Percentiles rank a stretch among this genome's conserved stretches.
Conservation (phyloP, 2,888 invertebrate species). For the Mactromeris polynyma region DNA sequence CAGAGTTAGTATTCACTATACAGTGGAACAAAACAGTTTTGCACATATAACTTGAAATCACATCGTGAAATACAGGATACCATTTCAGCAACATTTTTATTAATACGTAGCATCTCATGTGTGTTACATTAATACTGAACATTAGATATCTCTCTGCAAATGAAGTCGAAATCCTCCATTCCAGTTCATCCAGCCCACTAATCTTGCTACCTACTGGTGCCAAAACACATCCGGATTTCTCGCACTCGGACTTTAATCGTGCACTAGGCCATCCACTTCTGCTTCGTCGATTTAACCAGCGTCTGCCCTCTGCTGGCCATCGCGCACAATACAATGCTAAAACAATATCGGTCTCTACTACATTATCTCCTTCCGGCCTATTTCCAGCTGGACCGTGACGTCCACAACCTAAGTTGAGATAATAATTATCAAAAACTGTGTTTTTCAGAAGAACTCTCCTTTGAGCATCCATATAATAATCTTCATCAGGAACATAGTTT, state of each 20-base stretch:
- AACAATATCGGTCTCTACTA: not conserved
- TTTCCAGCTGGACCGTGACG: not conserved
- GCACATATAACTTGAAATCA: not conserved
- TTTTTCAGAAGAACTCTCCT: conserved; percentile 6
- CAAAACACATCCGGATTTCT: not conserved
- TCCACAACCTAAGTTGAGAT: not conserved
- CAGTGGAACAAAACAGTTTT: not conserved
- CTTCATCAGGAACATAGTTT: not conserved
- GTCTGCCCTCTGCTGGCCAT: not conserved
- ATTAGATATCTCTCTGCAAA: conserved; percentile 27
- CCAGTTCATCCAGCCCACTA: not conserved
- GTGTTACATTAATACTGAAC: conserved; percentile 34
- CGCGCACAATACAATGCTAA: not conserved
- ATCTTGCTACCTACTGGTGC: not conserved
- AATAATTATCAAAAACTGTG: not conserved
- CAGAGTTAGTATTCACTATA: not conserved
- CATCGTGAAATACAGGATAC: not conserved
- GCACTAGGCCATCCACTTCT: not conserved
- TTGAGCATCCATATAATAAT: not conserved
- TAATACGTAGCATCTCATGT: conserved; percentile 35
- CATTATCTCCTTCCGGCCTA: not conserved
- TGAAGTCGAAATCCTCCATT: not conserved
- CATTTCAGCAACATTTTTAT: conserved; percentile 44
- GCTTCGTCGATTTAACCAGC: not conserved
- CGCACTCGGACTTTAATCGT: not conserved